Evolutionary conservation across 64 coral and sea anemone species (phyloP).

Genomic region (Stichodactyla mertensii): DNA sequence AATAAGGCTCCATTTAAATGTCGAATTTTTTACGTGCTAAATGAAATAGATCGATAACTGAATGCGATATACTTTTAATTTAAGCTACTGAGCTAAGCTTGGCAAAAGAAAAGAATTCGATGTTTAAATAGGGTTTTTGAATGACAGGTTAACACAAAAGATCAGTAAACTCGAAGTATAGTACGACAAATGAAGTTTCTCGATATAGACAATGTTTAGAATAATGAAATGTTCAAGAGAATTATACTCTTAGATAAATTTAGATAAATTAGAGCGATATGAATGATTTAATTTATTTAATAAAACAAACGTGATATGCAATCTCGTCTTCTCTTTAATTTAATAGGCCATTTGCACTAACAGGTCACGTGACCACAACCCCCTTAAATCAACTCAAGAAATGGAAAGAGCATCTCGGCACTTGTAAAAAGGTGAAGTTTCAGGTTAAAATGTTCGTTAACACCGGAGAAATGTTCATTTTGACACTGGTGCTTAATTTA

Average conservation of each 20-base stretch:
- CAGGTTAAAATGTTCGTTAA: no score
- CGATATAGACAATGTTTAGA: not conserved
- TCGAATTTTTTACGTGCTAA: not conserved
- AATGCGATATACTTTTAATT: no score
- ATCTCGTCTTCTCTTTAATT: no score
- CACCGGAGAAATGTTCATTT: no score
- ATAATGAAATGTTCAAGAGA: not conserved
- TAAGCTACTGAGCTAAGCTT: not conserved
- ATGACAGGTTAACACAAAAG: not conserved
- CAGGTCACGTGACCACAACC: no score
- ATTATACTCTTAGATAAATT: not conserved
- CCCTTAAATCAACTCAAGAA: no score
- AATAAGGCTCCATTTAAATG: not conserved
- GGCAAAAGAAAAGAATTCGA: not conserved
- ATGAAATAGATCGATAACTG: no score
- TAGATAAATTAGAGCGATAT: not conserved
- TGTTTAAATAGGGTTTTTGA: not conserved
- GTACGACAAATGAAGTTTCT: not conserved
- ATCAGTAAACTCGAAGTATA: not conserved
- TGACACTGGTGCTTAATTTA: no score
- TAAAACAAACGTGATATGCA: not conserved
- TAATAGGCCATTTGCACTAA: no score
- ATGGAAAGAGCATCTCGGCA: no score
- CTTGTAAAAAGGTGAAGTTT: no score
- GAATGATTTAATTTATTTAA: constrained; percentile 2